Evolutionary conservation across 2,888 invertebrate species (phyloP), one percentile per base, ranked within the genome.

Genomic region (Volucella zonaria): DNA sequence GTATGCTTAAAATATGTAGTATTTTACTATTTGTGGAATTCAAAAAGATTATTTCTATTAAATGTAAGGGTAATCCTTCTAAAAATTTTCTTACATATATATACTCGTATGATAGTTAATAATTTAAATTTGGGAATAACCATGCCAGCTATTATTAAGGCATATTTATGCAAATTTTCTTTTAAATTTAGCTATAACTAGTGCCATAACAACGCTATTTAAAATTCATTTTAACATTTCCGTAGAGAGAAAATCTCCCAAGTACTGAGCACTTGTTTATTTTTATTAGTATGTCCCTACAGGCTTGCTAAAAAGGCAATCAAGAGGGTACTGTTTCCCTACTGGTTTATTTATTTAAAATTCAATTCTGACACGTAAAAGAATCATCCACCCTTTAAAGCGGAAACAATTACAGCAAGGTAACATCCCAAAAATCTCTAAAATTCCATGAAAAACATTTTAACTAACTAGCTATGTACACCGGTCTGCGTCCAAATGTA

Each of bases 291-390:
- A 14, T 31, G 6, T 31, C 31, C 31, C 31, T 31, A 31, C 0
- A 47, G 64, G 40, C 45, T 64, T 64, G 54, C 52, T 68, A 68
- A 74, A 64, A 78, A 58, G 66, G 42, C 49, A 66, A 75, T 79
- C 58, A 38, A 38, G 10, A n/a, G 31, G 42, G 43, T 43, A 40
- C 12, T 42, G 18, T 18, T 23, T 8, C 49, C 42, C 40, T 23
- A 43, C 14, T 18, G 71, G 14, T 54, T 79, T 83, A 61, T 76
- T 71, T 80, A 80, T 80, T 80, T 76, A 71, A 80, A 80, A 80
- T 66, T 76, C 61, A 80, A 80, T 76, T 74, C 43, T 18, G 40
- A 43, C 68, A 59, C 76, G 61, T 38, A 71, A 12, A 15, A 42
- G 14, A 42, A 58, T 14, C 40, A 64, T 52, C 23, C 8, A 11